phyloP scores from a whole-genome alignment of 2,113 vertebrate species.

The Glaucidium brasilianum region DNA sequence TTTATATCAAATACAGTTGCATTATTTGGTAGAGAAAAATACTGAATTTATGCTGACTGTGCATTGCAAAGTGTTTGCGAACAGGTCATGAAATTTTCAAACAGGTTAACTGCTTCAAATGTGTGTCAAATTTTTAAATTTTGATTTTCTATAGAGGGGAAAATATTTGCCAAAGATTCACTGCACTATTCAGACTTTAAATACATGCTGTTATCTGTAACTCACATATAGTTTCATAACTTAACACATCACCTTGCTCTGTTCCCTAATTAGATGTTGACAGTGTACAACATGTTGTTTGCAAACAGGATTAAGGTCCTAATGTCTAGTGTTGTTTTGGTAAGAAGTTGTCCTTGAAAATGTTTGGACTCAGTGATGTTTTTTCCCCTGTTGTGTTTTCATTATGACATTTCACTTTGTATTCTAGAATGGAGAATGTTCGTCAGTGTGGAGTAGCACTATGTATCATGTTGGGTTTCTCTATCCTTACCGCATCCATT shows the following conservation, averaged over 20 bases:
- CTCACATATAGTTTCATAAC: not conserved
- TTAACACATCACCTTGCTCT: not conserved
- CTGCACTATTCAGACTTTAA: not conserved
- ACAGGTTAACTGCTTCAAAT: not conserved
- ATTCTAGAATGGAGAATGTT: conserved; percentile 72
- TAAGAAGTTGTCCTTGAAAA: not conserved
- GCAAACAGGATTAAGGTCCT: not conserved
- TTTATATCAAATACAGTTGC: not conserved
- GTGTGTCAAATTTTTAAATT: not conserved
- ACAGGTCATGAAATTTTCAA: not conserved
- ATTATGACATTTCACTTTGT: not conserved
- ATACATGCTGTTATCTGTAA: not conserved
- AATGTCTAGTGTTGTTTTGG: not conserved
- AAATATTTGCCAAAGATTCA: not conserved
- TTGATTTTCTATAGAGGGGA: not conserved
- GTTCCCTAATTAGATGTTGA: not conserved
- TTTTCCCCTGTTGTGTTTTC: not conserved
- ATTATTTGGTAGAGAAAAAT: not conserved
- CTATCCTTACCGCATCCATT: conserved; percentile 64
- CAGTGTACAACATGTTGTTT: not conserved
- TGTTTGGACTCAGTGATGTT: not conserved
- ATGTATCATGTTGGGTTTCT: conserved; percentile 75
- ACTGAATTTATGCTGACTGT: not conserved
- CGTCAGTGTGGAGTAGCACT: conserved; percentile 76
- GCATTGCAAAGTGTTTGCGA: not conserved